Conservation (phyloP, 2,888 invertebrate genomes). For the Callosobruchus maculatus region DNA sequence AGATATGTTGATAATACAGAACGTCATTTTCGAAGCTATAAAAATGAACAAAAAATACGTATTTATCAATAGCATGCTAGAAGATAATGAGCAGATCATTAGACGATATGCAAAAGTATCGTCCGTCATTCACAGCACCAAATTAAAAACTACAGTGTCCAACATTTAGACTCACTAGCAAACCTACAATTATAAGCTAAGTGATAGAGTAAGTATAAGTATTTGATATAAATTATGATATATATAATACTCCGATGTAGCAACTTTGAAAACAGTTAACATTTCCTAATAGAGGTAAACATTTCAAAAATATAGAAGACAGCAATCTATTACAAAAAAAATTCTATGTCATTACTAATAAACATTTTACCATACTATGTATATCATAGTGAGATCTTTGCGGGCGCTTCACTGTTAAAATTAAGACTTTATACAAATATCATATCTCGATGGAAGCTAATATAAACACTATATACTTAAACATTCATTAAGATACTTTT, state of each 20-base stretch:
- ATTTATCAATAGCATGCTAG: no score
- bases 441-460: not conserved
- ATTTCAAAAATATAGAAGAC: not conserved
- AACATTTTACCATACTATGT: not conserved
- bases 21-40: no score
- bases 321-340: not conserved
- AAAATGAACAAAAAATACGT: no score
- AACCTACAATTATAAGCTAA: not conserved
- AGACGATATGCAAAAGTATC: no score
- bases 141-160: not conserved
- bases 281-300: not conserved
- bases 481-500: not conserved
- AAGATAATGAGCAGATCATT: no score
- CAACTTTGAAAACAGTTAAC: not conserved
- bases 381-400: not conserved
- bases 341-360: not conserved
- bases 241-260: not conserved
- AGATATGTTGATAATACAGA: no score
- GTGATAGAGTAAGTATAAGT: no score
- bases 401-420: not conserved
- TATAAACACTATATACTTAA: not conserved
- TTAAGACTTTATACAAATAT: not conserved
- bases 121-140: not conserved
- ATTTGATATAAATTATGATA: not conserved
- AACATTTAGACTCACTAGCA: no score